phyloP scores from a whole-genome alignment of 1,140 invertebrate species.

The Drosophila ficusphila region DNA sequence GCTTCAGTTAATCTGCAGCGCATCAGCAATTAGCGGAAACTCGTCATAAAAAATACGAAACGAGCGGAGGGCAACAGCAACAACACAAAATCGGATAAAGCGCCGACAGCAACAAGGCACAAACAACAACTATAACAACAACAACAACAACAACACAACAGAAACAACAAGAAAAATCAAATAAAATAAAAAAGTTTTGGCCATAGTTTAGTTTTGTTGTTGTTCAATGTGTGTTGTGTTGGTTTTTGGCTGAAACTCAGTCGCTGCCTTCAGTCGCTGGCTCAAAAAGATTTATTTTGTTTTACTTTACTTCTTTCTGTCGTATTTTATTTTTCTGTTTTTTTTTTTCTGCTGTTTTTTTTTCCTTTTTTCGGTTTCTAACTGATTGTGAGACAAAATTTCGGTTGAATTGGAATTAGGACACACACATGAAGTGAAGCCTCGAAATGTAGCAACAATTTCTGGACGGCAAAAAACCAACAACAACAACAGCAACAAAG shows the following conservation, averaged over 20 bases:
- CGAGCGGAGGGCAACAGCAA: conserved; percentile 12
- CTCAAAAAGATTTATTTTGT: conserved; percentile 78
- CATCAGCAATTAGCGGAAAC: conserved; percentile 82
- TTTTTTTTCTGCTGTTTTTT: conserved; percentile 7
- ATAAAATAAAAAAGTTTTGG: conserved; percentile 52
- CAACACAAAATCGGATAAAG: conserved; percentile 77
- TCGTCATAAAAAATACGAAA: conserved; percentile 70
- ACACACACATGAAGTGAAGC: conserved; percentile 73
- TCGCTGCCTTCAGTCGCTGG: conserved; percentile 50
- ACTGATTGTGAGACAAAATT: conserved; percentile 78
- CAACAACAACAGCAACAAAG: neutral
- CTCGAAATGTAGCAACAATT: conserved; percentile 70
- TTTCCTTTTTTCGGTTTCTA: conserved; percentile 31
- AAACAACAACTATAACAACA: no score
- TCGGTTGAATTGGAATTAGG: conserved; percentile 82
- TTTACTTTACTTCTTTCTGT: conserved; percentile 58
- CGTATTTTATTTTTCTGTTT: conserved; percentile 2
- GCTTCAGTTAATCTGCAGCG: conserved; percentile 77
- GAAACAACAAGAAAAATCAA: conserved; percentile 13
- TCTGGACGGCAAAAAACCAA: conserved; percentile 26
- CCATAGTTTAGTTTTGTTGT: conserved; percentile 58
- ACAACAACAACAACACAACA: conserved; percentile 45
- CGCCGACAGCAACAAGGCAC: conserved; percentile 68
- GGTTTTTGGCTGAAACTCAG: conserved; percentile 69
- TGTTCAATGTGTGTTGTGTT: conserved; percentile 7